Evolutionary conservation across 2,113 vertebrate genomes (phyloP).

Genomic region (Nipponia nippon): DNA sequence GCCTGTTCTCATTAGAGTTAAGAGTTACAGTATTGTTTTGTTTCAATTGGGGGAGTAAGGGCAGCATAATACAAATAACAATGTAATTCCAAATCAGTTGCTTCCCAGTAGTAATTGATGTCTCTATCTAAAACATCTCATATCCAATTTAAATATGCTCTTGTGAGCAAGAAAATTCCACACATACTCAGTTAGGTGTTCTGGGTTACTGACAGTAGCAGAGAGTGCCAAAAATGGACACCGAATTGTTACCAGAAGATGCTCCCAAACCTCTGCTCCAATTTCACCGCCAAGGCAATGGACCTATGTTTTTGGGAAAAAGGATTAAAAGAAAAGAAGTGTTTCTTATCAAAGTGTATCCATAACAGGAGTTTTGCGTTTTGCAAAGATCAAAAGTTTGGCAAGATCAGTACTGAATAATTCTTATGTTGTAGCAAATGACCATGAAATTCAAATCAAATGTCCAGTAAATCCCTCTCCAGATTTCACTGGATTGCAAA

Average conservation of each 20-base stretch:
- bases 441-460: background rate
- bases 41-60: background rate
- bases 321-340: background rate
- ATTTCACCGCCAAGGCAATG: slow-evolving; percentile 70
- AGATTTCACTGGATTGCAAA: background rate
- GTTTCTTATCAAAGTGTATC: background rate
- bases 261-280: slow-evolving; percentile 77
- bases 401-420: background rate
- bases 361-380: background rate
- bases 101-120: background rate
- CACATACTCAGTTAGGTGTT: slow-evolving; percentile 68
- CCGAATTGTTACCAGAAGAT: slow-evolving; percentile 73
- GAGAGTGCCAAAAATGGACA: slow-evolving; percentile 77
- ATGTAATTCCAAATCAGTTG: background rate
- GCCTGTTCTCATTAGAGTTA: background rate
- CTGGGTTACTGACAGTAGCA: slow-evolving; percentile 73
- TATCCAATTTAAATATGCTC: background rate
- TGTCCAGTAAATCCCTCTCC: background rate
- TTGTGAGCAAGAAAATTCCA: background rate
- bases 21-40: background rate
- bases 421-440: background rate
- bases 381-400: background rate
- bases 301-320: slow-evolving; percentile 11
- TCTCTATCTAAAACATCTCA: background rate
- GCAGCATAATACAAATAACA: background rate